Evolutionary conservation across 2,888 invertebrate genomes (phyloP), one percentile per base, ranked within the genome.

Genomic region (Cerastoderma edule): DNA sequence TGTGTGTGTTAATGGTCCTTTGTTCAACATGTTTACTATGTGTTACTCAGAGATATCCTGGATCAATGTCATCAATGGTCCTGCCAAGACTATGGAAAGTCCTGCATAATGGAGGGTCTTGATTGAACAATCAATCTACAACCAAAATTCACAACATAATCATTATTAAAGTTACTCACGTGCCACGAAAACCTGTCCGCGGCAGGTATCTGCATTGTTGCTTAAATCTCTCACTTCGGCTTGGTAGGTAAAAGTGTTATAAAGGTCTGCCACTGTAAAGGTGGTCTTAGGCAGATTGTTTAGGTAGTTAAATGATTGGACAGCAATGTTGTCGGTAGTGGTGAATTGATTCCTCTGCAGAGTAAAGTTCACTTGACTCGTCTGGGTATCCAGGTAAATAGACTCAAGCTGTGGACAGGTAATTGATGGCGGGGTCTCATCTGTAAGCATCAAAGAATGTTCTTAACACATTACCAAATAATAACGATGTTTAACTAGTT

Each of bases 371-470:
- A 39, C 39, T 2, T 5, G 22, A 5, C 24, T 24, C 0, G 35
- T 24, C 24, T 60, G 39, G 2, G 39, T 39, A 1, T 60, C 39
- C 3, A 60, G 24, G 39, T 24, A 39, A 39, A 60, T 6, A 39
- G 2, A 24, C 33, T 39, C 22, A 6, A 10, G 68, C 4, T 24
- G 5, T 3, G 85, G 85, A 56, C 84, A 85, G 0, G 46, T 48
- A 6, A 89, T 78, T 13, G 33, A 76, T 4, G 89, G 89, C 8
- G 85, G 85, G 19, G 68, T 73, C 24, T 83, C 83, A 84, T 89
- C 89, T 89, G 76, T n/a, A 66, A 66, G 3, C n/a, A 48, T n/a
- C 8, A n/a, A n/a, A n/a, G n/a, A n/a, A n/a, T n/a, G n/a, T n/a
- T n/a, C n/a, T n/a, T n/a, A n/a, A n/a, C n/a, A n/a, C n/a, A n/a